phyloP scores from a whole-genome alignment of 2,888 invertebrate species.

The Keiferia lycopersicella region DNA sequence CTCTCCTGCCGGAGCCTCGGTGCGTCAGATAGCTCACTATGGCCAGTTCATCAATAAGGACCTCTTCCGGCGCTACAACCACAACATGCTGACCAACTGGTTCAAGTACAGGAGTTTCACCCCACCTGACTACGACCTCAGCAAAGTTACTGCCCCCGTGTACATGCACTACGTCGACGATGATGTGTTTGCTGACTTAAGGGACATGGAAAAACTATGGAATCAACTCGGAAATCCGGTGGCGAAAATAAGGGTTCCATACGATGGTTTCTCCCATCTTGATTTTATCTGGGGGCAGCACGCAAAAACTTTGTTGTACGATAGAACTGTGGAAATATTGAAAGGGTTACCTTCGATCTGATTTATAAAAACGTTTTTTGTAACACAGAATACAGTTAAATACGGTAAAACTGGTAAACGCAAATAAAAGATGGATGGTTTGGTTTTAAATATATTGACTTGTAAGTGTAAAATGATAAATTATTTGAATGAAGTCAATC shows the following conservation, averaged over 20 bases:
- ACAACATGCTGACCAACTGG: slow-evolving; percentile 72
- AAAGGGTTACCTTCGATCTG: slow-evolving; percentile 41
- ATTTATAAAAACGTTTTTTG: slow-evolving; percentile 2
- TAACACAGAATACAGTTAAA: too few relatives aligned
- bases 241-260: slow-evolving; percentile 76
- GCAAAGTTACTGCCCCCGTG: slow-evolving; percentile 77
- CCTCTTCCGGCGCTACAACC: slow-evolving; percentile 76
- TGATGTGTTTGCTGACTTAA: slow-evolving; percentile 80
- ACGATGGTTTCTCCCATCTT: slow-evolving; percentile 83
- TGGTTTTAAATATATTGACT: too few relatives aligned
- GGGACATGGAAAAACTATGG: slow-evolving; percentile 75
- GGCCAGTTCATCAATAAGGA: slow-evolving; percentile 81
- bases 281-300: slow-evolving; percentile 85
- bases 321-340: slow-evolving; percentile 75
- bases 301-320: slow-evolving; percentile 78
- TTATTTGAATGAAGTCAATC: too few relatives aligned
- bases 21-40: slow-evolving; percentile 85
- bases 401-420: too few relatives aligned
- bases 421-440: too few relatives aligned
- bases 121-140: slow-evolving; percentile 81
- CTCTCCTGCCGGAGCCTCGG: slow-evolving; percentile 84
- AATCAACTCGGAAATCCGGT: slow-evolving; percentile 70
- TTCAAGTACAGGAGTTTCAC: slow-evolving; percentile 68
- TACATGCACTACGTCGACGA: slow-evolving; percentile 82
- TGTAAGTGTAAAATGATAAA: too few relatives aligned